Conservation (phyloP, 1,140 invertebrate genomes). For the Drosophila ficusphila region DNA sequence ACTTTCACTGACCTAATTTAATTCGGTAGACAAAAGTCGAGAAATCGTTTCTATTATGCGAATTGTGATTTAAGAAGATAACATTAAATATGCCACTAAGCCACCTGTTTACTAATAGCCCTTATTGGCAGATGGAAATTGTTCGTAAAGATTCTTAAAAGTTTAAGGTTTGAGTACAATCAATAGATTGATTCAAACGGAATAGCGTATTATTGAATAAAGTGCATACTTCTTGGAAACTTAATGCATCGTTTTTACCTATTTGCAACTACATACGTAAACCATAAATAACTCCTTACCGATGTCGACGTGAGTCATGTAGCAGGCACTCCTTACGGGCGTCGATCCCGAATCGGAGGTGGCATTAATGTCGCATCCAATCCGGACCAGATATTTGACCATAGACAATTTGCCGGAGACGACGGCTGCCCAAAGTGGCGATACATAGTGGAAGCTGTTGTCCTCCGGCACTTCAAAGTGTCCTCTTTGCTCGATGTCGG, state of each 20-base stretch:
- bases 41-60: neutral
- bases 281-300: too few species aligned
- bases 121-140: too few species aligned
- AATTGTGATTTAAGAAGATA: too few species aligned
- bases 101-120: too few species aligned
- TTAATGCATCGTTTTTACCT: too few species aligned
- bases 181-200: too few species aligned
- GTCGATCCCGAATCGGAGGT: slow-evolving; percentile 95
- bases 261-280: too few species aligned
- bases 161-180: too few species aligned
- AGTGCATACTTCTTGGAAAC: too few species aligned
- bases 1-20: neutral
- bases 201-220: too few species aligned
- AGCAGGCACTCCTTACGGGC: slow-evolving; percentile 93
- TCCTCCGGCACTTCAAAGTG: slow-evolving; percentile 90
- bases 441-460: slow-evolving; percentile 91
- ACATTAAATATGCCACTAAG: too few species aligned
- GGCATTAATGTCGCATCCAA: slow-evolving; percentile 93
- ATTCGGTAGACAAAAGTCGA: neutral
- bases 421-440: slow-evolving; percentile 96
- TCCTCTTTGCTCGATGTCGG: slow-evolving; percentile 93
- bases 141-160: too few species aligned
- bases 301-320: slow-evolving; percentile 95
- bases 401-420: slow-evolving; percentile 93
- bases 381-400: slow-evolving; percentile 90